Base-by-base conservation (phyloP, 2,888 invertebrate species). In the Eristalis arbustorum region DNA sequence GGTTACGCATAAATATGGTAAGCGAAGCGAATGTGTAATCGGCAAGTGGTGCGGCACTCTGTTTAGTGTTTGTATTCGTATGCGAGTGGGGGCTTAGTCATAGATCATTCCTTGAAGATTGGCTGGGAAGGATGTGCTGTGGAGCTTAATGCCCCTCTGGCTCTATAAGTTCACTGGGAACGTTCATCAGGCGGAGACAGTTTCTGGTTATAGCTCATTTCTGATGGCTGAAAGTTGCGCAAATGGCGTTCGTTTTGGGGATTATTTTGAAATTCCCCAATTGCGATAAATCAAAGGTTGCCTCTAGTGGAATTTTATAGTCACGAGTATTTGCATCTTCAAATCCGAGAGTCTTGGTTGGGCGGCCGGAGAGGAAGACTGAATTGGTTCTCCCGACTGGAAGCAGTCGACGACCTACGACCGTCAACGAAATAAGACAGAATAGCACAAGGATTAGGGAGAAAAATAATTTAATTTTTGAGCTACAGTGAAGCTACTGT, bases 1-100 rank as follows among this genome's bases (percentile, higher is more conserved):
- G 73, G 80, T 67, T 69, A 64, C 25, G 66, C 66, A 80, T 81
- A 72, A 77, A 63, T 67, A 64, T 49, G 49, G 49, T 8, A 8
- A 18, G 49, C 49, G 40, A 31, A 42, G 75, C n/a, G n/a, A 62
- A 69, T 68, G 57, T 78, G 37, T 81, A 66, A 37, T 14, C 77
- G 68, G 49, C 5, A 23, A 59, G 59, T 59, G 23, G 31, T 31
- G 31, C 31, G 31, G 11, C 56, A 56, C 56, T 56, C 59, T 59
- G 59, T 59, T 59, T 28, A 49, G 49, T 49, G 49, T 49, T 49
- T 49, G n/a, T n/a, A 49, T 49, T 49, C 18, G 49, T 49, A 49
- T 49, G 49, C 49, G 49, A 8, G 49, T 8, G 49, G 10, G 8
- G 18, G 18, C 49, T 18, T 49, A 49, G 18, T 49, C 49, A 49